Base-by-base conservation (phyloP, 2,888 invertebrate species). In the Oxystoma pomonae region DNA sequence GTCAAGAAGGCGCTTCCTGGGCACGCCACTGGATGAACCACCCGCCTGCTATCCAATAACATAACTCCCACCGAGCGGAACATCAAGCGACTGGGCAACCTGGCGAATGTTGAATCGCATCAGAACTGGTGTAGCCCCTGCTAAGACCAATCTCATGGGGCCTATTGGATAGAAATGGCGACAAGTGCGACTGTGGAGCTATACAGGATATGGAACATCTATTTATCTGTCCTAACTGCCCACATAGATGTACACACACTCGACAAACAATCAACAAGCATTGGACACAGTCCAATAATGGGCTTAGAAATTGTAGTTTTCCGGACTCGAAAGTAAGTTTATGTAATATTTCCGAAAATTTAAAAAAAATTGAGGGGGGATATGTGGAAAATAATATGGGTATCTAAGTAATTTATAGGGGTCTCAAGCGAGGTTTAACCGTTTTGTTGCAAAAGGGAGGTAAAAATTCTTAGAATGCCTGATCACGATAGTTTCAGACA, bases 131-230 rank as follows among this genome's bases (percentile, higher is more conserved):
- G 19, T 2, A n/a, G 20, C 12, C 1, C 51, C 17, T 20, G 59
- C 17, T 17, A 51, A 20, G 16, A 20, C 9, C 16, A 55, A 53
- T 35, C 18, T 7, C 53, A 52, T 61, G 61, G 61, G 61, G 57
- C 57, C 50, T 61, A 35, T 18, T 19, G 52, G 16, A 62, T n/a
- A 22, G 17, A 58, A 52, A 62, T 58, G 58, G 3, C 53, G 58
- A 53, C 55, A 58, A 59, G 21, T 62, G 62, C 16, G 49, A 53
- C 62, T 57, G 61, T 21, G 61, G 61, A 16, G 57, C 51, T 5
- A 51, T 57, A 50, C 57, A 61, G 57, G 20, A 19, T 7, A 51
- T 56, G 61, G 57, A n/a, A n/a, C n/a, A n/a, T n/a, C n/a, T n/a
- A n/a, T n/a, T n/a, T n/a, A n/a, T n/a, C 16, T 61, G 61, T 19